These are phyloP conservation scores for Magallana ariakensis DNA, from an alignment of 1,140 invertebrate genomes.

Conservation along the genomic window DNA sequence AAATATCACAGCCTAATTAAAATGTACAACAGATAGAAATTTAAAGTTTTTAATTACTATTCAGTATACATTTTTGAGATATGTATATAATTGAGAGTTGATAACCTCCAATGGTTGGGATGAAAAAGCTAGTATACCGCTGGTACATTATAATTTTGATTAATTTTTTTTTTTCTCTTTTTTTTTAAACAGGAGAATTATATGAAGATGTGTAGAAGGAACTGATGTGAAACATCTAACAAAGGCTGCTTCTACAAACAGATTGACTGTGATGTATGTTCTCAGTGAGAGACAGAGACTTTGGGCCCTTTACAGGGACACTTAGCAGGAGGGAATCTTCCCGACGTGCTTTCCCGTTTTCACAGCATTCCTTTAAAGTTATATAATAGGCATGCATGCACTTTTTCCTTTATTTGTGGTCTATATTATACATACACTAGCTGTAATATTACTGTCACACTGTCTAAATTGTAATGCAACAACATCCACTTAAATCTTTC, in stretches of 20 bases:
- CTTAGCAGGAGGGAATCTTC: not conserved
- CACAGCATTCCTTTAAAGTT: not conserved
- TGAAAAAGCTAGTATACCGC: no score
- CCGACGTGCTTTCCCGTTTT: not conserved
- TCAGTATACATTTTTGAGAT: no score
- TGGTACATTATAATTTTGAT: no score
- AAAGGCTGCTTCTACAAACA: not conserved
- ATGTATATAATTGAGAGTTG: no score
- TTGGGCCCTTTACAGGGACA: not conserved
- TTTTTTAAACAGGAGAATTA: not conserved
- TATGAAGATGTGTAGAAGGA: slow-evolving; percentile 2
- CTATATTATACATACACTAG: no score
- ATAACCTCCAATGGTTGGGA: no score
- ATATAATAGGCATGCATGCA: not conserved
- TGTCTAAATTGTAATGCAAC: not conserved
- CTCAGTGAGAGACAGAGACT: not conserved
- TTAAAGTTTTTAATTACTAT: no score
- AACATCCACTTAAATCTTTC: no score
- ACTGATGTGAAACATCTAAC: not conserved
- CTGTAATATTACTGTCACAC: not conserved
- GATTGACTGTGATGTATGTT: not conserved
- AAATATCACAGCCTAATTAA: no score
- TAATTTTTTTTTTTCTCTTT: no score
- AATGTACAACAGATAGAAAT: no score
- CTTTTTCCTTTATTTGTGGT: not conserved